Percentiles rank a stretch among this genome's conserved stretches.
Evolutionary conservation across 1,140 invertebrate species (phyloP).

Genomic region (Sinella curviseta): DNA sequence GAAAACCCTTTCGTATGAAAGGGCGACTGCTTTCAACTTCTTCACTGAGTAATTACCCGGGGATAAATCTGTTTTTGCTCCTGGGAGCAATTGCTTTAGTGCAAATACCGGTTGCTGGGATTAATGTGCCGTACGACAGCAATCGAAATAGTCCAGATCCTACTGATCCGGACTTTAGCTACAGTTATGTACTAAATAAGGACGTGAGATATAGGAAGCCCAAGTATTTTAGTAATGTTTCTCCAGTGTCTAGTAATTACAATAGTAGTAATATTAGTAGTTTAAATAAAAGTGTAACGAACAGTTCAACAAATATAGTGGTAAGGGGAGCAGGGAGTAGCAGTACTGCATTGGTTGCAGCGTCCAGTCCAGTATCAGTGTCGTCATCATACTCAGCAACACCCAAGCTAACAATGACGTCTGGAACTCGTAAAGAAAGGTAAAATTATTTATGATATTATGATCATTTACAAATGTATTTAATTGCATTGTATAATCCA

Average conservation of each 20-base stretch:
- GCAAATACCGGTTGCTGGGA: conserved; percentile 6
- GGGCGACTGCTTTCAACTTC: neutral
- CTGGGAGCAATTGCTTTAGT: conserved; percentile 9
- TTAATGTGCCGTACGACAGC: conserved; percentile 13
- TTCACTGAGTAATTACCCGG: neutral
- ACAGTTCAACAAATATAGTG: neutral
- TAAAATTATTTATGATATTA: too few relatives aligned
- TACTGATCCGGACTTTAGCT: conserved; percentile 43
- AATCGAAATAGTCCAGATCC: neutral
- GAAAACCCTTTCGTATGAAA: conserved; percentile 1
- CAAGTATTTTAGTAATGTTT: conserved; percentile 18
- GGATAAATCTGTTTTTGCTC: neutral
- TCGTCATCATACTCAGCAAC: neutral
- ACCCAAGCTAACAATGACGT: too few relatives aligned
- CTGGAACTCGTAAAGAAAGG: too few relatives aligned
- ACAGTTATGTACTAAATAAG: conserved; percentile 47
- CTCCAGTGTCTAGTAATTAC: neutral
- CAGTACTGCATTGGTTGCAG: neutral
- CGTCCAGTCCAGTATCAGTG: neutral
- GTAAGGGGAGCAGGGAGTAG: neutral
- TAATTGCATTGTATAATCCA: too few relatives aligned
- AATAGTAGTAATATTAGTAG: neutral
- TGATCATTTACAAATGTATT: too few relatives aligned
- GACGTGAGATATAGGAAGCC: conserved; percentile 37
- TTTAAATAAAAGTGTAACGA: neutral